These are phyloP conservation scores for Parotocinclus haroldoi DNA, from an alignment of 2,797 vertebrate species.

Conservation along the genomic window DNA sequence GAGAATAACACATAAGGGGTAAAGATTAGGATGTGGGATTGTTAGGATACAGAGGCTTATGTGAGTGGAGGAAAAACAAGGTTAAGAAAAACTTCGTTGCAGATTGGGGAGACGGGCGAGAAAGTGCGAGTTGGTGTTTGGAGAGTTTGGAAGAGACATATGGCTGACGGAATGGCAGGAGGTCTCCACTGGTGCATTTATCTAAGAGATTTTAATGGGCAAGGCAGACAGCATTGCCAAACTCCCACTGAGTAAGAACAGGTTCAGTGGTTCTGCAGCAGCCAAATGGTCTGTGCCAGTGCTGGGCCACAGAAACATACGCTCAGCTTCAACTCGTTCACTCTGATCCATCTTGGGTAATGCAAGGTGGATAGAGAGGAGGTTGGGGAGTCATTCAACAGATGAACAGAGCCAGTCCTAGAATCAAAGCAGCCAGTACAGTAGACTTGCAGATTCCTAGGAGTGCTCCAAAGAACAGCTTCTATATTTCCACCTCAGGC, in stretches of 20 bases:
- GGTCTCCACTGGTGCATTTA: slow-evolving; percentile 33
- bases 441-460: too few species aligned
- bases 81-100: background rate
- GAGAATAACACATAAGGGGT: slow-evolving; percentile 6
- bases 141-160: slow-evolving; percentile 20
- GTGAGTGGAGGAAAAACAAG: too few species aligned
- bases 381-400: slow-evolving; percentile 1
- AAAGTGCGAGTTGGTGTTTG: slow-evolving; percentile 1
- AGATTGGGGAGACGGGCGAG: background rate
- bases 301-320: slow-evolving; percentile 23
- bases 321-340: slow-evolving; percentile 21
- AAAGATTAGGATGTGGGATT: slow-evolving; percentile 3
- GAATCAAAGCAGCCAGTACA: background rate
- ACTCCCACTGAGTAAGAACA: slow-evolving; percentile 31
- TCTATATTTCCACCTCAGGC: too few species aligned
- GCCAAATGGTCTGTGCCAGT: slow-evolving; percentile 34
- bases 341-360: slow-evolving; percentile 15
- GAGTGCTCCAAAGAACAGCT: too few species aligned
- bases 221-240: slow-evolving; percentile 22
- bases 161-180: slow-evolving; percentile 23
- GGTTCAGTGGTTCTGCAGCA: slow-evolving; percentile 26
- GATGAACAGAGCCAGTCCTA: background rate
- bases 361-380: background rate
- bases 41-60: slow-evolving; percentile 10
- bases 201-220: slow-evolving; percentile 39